Base-by-base conservation (phyloP, 2,113 vertebrate genomes). In the mouse (Mus musculus) region DNA sequence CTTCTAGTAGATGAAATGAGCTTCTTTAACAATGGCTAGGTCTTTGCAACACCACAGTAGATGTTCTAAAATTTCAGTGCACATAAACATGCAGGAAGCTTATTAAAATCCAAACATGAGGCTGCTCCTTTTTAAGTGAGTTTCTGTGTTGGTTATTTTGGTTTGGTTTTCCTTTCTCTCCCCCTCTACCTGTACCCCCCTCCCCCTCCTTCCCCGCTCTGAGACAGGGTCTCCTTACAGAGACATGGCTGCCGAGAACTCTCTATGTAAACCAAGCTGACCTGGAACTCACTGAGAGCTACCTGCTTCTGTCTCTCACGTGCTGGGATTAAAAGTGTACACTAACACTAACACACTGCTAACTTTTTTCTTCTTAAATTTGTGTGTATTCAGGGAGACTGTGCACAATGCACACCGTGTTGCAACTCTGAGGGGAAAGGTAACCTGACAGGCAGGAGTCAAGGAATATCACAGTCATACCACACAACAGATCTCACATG, bases 21-120 rank as follows among this genome's bases (percentile, higher is more conserved):
- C 46, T 75, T 93, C 46, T 67, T 39, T 42, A 22, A 28, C 7
- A 22, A n/a, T 30, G 19, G 17, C 54, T 63, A 94, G 76, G 49
- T 16, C 33, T 85, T 54, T 36, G 71, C 5, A 22, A 85, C 9
- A 42, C 26, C 22, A 39, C 22, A 20, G n/a, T 10, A 76, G 69
- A 85, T 61, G 67, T 54, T n/a, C 86, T 86, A 81, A 90, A n/a
- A 33, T 42, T 88, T 85, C 91, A 92, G n/a, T 52, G n/a, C 52
- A 30, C n/a, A 42, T 13, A 52, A 77, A 56, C 46, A 88, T 72
- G 36, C 24, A 90, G 71, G 82, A 89, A 73, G 49, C 17, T 46
- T 75, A 89, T 54, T 67, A 82, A 93, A 97, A 86, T 89, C 72
- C 8, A 61, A 87, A 63, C 76, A 46, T 10, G 82, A 76, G 42